Evolutionary conservation across 1,140 invertebrate species (phyloP), one percentile per base, ranked within the genome.

Genomic region (Leptoteleia sp.): DNA sequence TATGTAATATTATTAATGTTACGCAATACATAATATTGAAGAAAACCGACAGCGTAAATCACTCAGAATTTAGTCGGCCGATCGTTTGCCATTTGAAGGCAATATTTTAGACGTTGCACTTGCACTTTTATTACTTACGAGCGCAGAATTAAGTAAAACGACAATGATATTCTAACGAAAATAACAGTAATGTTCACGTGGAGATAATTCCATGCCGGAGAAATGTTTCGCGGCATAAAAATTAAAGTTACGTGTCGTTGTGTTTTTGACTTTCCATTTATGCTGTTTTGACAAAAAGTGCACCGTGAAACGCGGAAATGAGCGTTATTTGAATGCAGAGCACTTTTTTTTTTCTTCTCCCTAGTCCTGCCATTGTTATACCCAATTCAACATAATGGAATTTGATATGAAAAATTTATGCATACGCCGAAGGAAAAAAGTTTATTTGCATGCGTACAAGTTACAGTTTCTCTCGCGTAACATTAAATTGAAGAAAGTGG

Each of bases 1-100:
- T 16, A 47, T 25, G 12, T 37, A 47, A 27, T 64, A 16, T 50
- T 15, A 38, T 48, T 25, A 22, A 35, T 7, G 17, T 61, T 61
- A 22, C 16, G n/a, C 25, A 25, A 62, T 6, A 29, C 8, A n/a
- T 15, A 40, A 13, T 37, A 25, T 13, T 57, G n/a, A 27, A 29
- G 3, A 7, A 4, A 37, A 57, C 29, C n/a, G 13, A 5, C 5
- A 57, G 5, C 7, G 15, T n/a, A 15, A 12, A 25, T 43, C 27
- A 25, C 7, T 33, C 27, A 19, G 1, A 59, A 59, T n/a, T 59
- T 31, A 25, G 25, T 52, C 17, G n/a, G 12, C 8, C 52, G 4
- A 42, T 27, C 17, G 13, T 40, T 55, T 52, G 37, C 11, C 13
- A 15, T 31, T 37, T 19, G 13, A 37, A 5, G 22, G 5, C 16